These are phyloP conservation scores for Pecten maximus DNA, from an alignment of 2,888 invertebrate genomes.

Conservation along the genomic window DNA sequence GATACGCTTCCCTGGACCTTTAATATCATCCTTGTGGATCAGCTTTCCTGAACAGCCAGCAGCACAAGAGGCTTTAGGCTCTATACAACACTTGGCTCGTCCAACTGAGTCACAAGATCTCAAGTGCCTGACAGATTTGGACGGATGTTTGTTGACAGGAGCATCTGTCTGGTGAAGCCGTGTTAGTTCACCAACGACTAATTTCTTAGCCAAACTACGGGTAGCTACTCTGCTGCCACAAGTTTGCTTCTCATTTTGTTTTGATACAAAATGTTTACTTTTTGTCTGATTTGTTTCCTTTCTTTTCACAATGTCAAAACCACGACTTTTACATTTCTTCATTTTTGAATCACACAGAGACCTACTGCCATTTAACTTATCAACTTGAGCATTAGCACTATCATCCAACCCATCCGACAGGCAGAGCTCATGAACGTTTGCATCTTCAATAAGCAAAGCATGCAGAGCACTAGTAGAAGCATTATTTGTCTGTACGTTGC, in stretches of 20 bases:
- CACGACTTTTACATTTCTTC: not conserved
- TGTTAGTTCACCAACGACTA: not conserved
- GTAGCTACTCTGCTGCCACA: slow-evolving; percentile 19
- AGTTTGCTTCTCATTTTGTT: slow-evolving; percentile 20
- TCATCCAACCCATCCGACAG: not conserved
- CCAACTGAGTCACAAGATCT: slow-evolving; percentile 24
- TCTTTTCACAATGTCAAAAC: not conserved
- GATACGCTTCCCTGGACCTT: not conserved
- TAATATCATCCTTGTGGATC: not conserved
- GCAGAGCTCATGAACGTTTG: slow-evolving; percentile 23
- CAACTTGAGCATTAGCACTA: slow-evolving; percentile 29
- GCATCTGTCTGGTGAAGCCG: not conserved
- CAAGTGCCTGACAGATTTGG: not conserved
- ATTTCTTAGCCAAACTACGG: not conserved
- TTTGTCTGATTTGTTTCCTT: not conserved
- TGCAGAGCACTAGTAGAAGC: slow-evolving; percentile 20
- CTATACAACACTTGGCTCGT: not conserved
- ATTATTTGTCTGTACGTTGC: not conserved
- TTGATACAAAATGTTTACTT: not conserved
- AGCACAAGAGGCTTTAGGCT: slow-evolving; percentile 20
- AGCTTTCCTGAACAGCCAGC: slow-evolving; percentile 17
- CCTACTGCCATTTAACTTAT: slow-evolving; percentile 25
- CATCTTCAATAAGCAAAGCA: slow-evolving; percentile 22
- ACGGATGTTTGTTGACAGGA: not conserved
- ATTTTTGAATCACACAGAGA: not conserved